Evolutionary conservation across 2,113 vertebrate genomes (phyloP), one percentile per base, ranked within the genome.

Genomic region (Burhinus bistriatus): DNA sequence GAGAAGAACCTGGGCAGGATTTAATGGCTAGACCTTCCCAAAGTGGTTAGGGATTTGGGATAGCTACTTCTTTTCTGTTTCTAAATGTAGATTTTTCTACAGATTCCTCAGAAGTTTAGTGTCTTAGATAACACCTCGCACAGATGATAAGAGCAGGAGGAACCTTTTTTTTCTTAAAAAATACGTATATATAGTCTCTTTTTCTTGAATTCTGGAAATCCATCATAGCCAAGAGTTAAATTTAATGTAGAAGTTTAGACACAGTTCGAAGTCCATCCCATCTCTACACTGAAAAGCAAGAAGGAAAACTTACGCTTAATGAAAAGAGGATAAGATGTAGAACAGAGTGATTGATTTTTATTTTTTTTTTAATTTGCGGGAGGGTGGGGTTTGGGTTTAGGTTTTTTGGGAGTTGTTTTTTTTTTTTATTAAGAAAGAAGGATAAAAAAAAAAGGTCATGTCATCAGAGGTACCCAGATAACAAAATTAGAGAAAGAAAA

Each of bases 391-490:
- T 54, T 51, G 45, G 5, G 4, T 64, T 84, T 49, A 20, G 10
- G 11, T 6, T 40, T 42, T 17, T 36, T 15, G 3, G 2, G 9
- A 7, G 4, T 1, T 4, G 8, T 15, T 26, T 17, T 2, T 10
- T 42, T 51, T 42, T 38, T 68, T 58, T 81, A n/a, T n/a, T 15
- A 40, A 78, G 22, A 75, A 80, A 66, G 15, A 58, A 57, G 11
- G 16, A 66, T 78, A 32, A 57, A 88, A 36, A 88, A 36, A 42
- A 73, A 93, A 79, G 11, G 19, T 65, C 57, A 49, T n/a, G 26
- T 57, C 34, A 61, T 25, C 16, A 75, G 44, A 66, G 38, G 32
- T 42, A 71, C 7, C 7, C 14, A 65, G 38, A 83, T 5, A 93
- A 17, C 3, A 82, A 95, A 84, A 66, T 40, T 44, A 89, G 54